Evolutionary conservation across 2,113 vertebrate species (phyloP).

Genomic region (Ciconia maguari): DNA sequence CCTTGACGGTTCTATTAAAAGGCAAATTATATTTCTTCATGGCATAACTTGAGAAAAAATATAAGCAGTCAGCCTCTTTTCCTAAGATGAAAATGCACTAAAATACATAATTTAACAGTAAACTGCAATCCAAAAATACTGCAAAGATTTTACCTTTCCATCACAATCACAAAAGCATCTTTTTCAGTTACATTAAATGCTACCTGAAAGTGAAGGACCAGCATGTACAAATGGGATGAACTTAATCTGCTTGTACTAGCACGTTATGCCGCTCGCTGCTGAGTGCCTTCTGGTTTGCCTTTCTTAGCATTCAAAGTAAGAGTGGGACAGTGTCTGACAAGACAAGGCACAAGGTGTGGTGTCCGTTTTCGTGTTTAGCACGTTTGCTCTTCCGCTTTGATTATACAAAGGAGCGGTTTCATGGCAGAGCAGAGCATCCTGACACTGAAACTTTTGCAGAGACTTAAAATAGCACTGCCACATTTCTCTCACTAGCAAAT

Average conservation of each 20-base stretch:
- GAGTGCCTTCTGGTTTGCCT: background rate
- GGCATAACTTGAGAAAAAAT: background rate
- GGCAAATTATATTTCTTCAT: conserved; percentile 24
- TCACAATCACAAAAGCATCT: background rate
- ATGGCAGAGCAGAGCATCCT: background rate
- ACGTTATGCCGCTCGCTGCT: background rate
- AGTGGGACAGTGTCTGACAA: background rate
- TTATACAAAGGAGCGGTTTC: background rate
- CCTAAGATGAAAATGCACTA: background rate
- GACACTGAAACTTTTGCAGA: background rate
- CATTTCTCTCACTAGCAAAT: background rate
- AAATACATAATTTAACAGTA: background rate
- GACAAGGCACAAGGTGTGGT: background rate
- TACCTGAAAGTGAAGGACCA: background rate
- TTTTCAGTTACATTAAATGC: background rate
- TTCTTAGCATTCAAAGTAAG: fast-evolving
- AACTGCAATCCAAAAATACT: background rate
- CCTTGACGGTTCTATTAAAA: conserved; percentile 28
- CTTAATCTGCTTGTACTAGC: background rate
- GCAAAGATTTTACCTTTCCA: background rate
- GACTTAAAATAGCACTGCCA: background rate
- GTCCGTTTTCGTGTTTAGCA: fast-evolving
- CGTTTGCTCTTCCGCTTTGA: background rate
- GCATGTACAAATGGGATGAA: background rate
- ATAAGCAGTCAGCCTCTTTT: background rate